Base-by-base conservation (phyloP, 1,140 invertebrate genomes). In the Reticulitermes speratus region DNA sequence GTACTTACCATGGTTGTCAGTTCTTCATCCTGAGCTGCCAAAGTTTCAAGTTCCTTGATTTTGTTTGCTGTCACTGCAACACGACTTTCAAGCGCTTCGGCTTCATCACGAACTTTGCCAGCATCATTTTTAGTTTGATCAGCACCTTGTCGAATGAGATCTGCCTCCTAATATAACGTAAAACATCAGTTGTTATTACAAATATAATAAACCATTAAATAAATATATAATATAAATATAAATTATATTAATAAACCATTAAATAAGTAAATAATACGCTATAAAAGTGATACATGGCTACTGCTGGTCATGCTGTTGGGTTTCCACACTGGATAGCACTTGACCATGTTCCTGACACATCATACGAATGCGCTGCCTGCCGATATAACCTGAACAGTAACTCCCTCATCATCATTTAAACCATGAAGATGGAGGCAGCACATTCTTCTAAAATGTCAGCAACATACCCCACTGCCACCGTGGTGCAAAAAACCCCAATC, bases 91-190 rank as follows among this genome's bases (percentile, higher is more conserved):
- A 98, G 91, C 86, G 94, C 94, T 86, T 96, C 94, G 14, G 97
- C 96, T 90, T 97, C 95, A 84, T 96, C 94, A 75, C 94, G 94
- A 23, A 98, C 91, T 86, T 94, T 93, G 2, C 93, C 92, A 0
- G 96, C 97, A 85, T 95, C 94, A 9, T 93, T 91, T 90, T 96
- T 96, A 1, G 96, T 96, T 83, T 94, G 92, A 86, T 95, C 94
- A 1, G 97, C 96, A 88, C 96, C 95, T 84, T 92, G 93, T 65
- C 94, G 93, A 85, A 98, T 97, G 44, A 93, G 92, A 86, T 96
- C 95, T 0, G 97, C 97, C 89, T 96, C 92, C 93, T 95, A 87
- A 84, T 90, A 88, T 32, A 92, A 90, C 92, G 8, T 19, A 38
- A 69, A 65, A 38, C 3, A 84, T 45, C 5, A n/a, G 21, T 30